These are phyloP conservation scores for Salarias fasciatus DNA, from an alignment of 2,797 vertebrate genomes.

Conservation along the genomic window DNA sequence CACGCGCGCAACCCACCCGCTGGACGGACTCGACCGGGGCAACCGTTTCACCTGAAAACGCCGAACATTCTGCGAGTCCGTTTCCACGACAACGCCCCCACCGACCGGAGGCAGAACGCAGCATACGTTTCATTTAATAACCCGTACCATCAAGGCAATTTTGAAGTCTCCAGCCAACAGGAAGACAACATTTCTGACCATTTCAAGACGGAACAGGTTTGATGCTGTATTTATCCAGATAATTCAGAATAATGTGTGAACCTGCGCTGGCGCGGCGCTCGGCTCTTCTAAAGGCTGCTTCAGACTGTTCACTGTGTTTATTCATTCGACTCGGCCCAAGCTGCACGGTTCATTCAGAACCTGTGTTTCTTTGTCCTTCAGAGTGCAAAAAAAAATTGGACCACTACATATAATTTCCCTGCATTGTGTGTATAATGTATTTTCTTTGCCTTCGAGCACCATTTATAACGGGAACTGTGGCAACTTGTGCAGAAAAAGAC, in stretches of 20 bases:
- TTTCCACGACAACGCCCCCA: slow-evolving; percentile 6
- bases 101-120: too few relatives aligned
- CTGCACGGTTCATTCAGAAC: slow-evolving; percentile 22
- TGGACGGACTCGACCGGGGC: too few relatives aligned
- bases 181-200: neutral
- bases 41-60: too few relatives aligned
- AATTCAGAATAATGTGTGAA: slow-evolving; percentile 8
- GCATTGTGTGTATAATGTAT: neutral
- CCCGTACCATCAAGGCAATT: slow-evolving; percentile 5
- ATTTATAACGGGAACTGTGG: too few relatives aligned
- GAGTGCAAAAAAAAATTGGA: neutral
- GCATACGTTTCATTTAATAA: too few relatives aligned
- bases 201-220: neutral
- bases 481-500: too few relatives aligned
- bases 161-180: neutral
- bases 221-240: slow-evolving; percentile 7
- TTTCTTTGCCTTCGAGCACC: too few relatives aligned
- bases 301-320: too few relatives aligned
- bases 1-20: too few relatives aligned
- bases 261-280: slow-evolving; percentile 4
- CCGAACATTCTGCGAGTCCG: too few relatives aligned
- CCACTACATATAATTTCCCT: neutral
- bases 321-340: slow-evolving; percentile 2
- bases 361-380: neutral
- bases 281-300: too few relatives aligned